These are phyloP conservation scores for Strigamia crassipes DNA, from an alignment of 2,888 invertebrate species.

Conservation along the genomic window DNA sequence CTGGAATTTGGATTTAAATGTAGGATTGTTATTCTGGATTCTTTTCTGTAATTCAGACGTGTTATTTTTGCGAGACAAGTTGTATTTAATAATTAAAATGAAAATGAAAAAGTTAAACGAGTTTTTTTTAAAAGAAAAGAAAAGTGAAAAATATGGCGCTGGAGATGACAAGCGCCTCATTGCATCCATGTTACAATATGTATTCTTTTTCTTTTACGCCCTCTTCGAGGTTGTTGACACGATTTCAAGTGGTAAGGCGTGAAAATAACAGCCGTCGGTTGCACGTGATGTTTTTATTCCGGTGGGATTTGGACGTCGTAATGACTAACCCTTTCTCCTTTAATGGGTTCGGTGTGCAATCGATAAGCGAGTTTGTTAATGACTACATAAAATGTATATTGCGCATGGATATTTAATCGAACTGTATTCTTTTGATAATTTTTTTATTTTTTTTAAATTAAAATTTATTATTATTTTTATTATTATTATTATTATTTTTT, in stretches of 20 bases:
- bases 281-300: conserved; percentile 10
- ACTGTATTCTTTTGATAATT: too few species aligned
- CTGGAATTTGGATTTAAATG: too few species aligned
- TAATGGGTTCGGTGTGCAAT: not conserved
- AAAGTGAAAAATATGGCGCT: not conserved
- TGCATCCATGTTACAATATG: conserved; percentile 4
- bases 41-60: too few species aligned
- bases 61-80: too few species aligned
- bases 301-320: conserved; percentile 10
- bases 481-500: conserved; percentile 10
- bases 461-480: not conserved
- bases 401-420: conserved; percentile 10
- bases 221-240: conserved; percentile 10
- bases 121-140: not conserved
- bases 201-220: conserved; percentile 10
- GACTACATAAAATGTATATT: conserved; percentile 4
- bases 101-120: too few species aligned
- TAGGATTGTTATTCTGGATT: too few species aligned
- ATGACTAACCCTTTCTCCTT: conserved; percentile 10
- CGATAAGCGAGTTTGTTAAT: conserved; percentile 10
- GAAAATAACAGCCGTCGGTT: conserved; percentile 10
- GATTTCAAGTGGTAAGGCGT: conserved; percentile 10
- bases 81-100: too few species aligned
- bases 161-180: conserved; percentile 8
- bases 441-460: not conserved